Conservation (phyloP, 2,797 vertebrate genomes). For the Sebastes umbrosus region DNA sequence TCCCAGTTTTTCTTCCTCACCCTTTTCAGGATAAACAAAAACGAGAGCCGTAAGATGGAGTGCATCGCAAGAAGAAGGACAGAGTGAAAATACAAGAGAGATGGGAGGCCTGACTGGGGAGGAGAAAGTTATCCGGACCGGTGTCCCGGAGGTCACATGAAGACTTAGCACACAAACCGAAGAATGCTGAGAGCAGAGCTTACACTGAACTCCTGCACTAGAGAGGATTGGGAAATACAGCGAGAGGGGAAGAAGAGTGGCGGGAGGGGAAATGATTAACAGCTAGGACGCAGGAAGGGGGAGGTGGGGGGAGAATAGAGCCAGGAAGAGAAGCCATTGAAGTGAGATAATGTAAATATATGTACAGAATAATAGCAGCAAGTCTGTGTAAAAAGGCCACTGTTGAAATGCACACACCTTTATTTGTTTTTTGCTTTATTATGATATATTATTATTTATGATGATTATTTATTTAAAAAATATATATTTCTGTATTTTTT, state of each 20-base stretch:
- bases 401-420: constrained; percentile 29
- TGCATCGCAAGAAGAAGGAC: constrained; percentile 57
- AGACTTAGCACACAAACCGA: neutral
- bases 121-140: constrained; percentile 10
- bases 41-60: constrained; percentile 57
- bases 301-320: neutral
- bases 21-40: constrained; percentile 71
- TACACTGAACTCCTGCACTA: constrained; percentile 38
- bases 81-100: constrained; percentile 12
- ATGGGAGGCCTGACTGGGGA: neutral
- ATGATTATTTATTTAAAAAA: constrained; percentile 62
- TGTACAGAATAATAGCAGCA: constrained; percentile 25
- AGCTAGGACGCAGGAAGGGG: neutral
- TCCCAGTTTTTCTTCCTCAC: constrained; percentile 27
- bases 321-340: neutral
- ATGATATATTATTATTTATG: constrained; percentile 59
- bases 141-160: constrained; percentile 38
- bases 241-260: neutral
- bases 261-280: neutral
- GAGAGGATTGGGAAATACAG: constrained; percentile 31
- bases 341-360: neutral
- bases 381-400: constrained; percentile 40
- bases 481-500: constrained; percentile 6
- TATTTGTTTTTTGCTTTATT: constrained; percentile 16
- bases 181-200: constrained; percentile 40